A percentile compares a stretch with the other conserved stretches of the same genome.
phyloP scores from a whole-genome alignment of 2,888 invertebrate species.

The Sesia apiformis region DNA sequence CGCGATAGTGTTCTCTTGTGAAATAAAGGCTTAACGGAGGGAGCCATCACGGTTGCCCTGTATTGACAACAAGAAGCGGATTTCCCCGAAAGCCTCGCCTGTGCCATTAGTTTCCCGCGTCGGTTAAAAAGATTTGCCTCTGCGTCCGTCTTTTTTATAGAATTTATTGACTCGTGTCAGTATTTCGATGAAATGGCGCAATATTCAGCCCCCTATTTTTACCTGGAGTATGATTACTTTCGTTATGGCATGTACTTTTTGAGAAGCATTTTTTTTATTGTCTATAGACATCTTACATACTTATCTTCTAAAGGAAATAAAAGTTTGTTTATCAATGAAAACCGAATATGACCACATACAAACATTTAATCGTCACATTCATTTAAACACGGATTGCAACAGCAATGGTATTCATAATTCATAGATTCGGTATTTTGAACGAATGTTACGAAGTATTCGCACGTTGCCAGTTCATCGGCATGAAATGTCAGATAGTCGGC shows the following conservation, averaged over 20 bases:
- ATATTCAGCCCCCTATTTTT: conserved; percentile 3
- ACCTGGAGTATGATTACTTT: too few relatives aligned
- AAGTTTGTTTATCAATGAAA: too few relatives aligned
- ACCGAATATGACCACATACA: too few relatives aligned
- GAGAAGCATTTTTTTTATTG: too few relatives aligned
- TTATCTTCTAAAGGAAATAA: too few relatives aligned
- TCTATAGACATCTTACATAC: too few relatives aligned
- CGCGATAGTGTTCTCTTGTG: conserved; percentile 63
- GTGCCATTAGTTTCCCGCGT: conserved; percentile 72
- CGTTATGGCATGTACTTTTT: too few relatives aligned
- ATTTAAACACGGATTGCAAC: too few relatives aligned
- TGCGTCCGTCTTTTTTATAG: conserved; percentile 55
- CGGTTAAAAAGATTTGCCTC: conserved; percentile 72
- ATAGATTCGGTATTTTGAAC: conserved; percentile 38
- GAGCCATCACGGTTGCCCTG: conserved; percentile 67
- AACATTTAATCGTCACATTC: too few relatives aligned
- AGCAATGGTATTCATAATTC: not conserved
- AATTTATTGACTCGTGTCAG: conserved; percentile 59
- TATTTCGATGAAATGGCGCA: conserved; percentile 45
- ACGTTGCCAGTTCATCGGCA: conserved; percentile 64
- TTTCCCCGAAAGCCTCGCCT: conserved; percentile 71
- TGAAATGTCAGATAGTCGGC: conserved; percentile 69
- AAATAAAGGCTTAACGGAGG: conserved; percentile 70
- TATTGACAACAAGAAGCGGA: conserved; percentile 74
- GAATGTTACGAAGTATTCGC: conserved; percentile 47